Conservation (phyloP, 2,797 vertebrate genomes). For the Leptodactylus fallax region DNA sequence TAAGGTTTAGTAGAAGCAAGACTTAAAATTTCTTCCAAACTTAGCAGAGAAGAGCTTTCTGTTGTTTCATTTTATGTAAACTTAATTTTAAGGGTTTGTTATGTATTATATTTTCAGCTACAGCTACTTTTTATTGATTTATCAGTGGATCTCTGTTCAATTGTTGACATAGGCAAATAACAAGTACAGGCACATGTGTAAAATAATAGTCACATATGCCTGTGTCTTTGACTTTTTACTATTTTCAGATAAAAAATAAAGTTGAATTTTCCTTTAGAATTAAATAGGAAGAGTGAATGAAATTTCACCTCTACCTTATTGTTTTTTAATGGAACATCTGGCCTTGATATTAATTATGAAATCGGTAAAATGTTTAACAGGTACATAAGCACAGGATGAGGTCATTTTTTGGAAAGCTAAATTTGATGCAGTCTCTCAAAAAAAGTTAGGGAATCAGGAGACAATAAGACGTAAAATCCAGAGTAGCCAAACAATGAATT, state of each 20-base stretch:
- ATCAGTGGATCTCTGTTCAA: not conserved
- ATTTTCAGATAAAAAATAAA: not conserved
- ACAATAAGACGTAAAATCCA: constrained; percentile 66
- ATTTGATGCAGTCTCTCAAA: constrained; percentile 72
- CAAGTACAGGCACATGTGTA: not conserved
- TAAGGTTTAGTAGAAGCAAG: no score
- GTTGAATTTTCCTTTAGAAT: not conserved
- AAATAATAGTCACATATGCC: not conserved
- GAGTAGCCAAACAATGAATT: constrained; percentile 72
- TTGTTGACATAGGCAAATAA: not conserved
- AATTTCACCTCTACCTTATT: constrained; percentile 43
- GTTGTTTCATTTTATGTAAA: not conserved
- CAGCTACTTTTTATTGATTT: not conserved
- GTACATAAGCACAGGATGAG: constrained; percentile 75
- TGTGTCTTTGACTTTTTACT: not conserved
- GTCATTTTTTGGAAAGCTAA: constrained; percentile 77
- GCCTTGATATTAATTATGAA: constrained; percentile 76
- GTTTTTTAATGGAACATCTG: constrained; percentile 71
- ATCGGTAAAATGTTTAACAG: constrained; percentile 74
- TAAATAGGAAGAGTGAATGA: constrained; percentile 13
- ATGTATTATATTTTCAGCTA: not conserved
- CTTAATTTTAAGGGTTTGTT: not conserved
- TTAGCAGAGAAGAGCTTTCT: not conserved
- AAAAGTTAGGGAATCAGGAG: constrained; percentile 68
- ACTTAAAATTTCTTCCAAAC: not conserved